Evolutionary conservation across 2,888 invertebrate genomes (phyloP).

Genomic region (Temnothorax unifasciatus): DNA sequence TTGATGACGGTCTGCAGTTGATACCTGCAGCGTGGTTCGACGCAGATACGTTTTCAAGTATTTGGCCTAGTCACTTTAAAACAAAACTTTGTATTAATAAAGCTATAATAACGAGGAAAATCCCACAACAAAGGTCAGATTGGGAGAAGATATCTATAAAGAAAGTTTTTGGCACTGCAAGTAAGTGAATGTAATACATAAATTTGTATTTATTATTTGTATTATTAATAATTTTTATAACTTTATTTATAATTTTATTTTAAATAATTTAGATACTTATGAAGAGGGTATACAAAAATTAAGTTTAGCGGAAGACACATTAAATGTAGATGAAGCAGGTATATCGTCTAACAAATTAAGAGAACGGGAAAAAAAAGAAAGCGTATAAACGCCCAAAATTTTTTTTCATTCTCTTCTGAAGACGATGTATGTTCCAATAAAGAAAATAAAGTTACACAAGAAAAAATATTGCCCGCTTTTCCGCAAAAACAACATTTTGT

Average conservation of each 20-base stretch:
- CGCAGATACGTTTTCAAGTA: background rate
- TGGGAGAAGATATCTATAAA: background rate
- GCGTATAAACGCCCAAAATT: background rate
- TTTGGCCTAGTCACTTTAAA: background rate
- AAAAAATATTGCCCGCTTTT: background rate
- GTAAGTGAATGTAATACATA: background rate
- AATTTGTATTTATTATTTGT: background rate
- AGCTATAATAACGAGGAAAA: background rate
- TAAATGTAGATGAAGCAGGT: background rate
- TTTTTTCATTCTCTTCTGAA: background rate
- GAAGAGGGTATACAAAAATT: background rate
- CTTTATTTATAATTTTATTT: background rate
- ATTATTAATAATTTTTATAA: background rate
- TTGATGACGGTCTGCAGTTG: background rate
- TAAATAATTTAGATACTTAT: slow-evolving; percentile 18
- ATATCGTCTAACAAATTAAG: background rate
- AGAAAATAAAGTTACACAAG: background rate
- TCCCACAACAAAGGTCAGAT: background rate
- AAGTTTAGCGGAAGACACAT: background rate
- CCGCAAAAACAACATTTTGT: background rate
- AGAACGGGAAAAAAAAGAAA: slow-evolving; percentile 1
- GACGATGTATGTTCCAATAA: background rate
- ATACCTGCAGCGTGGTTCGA: background rate
- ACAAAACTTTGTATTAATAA: background rate
- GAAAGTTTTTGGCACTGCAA: slow-evolving; percentile 5